Conservation (phyloP, 1,140 invertebrate genomes). For the Microvelia longipes region DNA sequence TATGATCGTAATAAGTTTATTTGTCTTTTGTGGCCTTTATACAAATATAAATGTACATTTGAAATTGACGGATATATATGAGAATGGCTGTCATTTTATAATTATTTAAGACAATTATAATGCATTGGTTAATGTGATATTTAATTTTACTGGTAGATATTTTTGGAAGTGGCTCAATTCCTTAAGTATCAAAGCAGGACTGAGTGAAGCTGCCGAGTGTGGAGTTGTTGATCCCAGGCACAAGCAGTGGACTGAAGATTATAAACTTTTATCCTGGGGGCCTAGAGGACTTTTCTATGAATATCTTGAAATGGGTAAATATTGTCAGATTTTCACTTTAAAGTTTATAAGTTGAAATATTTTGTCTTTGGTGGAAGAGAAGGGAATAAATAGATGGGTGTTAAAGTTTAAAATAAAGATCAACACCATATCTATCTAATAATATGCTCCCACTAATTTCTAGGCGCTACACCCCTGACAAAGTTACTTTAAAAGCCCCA, state of each 20-base stretch:
- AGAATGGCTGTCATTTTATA: too few species aligned
- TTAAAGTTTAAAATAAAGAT: too few species aligned
- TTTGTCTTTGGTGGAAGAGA: too few species aligned
- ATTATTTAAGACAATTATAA: too few species aligned
- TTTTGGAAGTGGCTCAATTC: constrained; percentile 17
- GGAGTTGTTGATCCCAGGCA: constrained; percentile 20
- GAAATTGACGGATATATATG: too few species aligned
- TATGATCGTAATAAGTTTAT: neutral
- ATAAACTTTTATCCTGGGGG: constrained; percentile 74
- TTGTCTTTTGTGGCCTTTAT: neutral
- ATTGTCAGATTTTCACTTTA: too few species aligned
- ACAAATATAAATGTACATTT: constrained; percentile 8
- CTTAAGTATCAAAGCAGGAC: constrained; percentile 26
- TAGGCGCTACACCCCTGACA: too few species aligned
- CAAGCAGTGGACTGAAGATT: constrained; percentile 79
- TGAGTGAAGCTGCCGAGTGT: constrained; percentile 25
- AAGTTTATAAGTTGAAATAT: neutral
- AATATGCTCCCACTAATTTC: too few species aligned
- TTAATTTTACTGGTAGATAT: constrained; percentile 27
- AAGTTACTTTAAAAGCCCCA: too few species aligned
- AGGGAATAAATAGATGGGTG: too few species aligned
- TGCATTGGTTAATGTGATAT: too few species aligned
- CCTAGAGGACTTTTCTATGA: constrained; percentile 85
- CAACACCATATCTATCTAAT: too few species aligned
- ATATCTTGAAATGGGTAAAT: constrained; percentile 89